phyloP scores from a whole-genome alignment of 2,888 invertebrate species.

The Alcis repandata region DNA sequence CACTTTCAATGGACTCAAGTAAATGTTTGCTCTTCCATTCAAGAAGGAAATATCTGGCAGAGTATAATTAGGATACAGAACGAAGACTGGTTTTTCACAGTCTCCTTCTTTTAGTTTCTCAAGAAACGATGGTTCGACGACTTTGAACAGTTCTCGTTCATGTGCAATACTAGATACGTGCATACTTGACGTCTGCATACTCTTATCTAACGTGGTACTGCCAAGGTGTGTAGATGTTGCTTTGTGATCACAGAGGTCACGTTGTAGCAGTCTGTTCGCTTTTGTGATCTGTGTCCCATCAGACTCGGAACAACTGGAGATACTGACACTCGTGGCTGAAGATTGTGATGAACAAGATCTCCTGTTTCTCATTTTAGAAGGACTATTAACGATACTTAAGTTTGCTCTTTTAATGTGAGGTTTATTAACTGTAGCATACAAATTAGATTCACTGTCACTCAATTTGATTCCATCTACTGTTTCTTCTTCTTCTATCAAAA shows the following conservation, averaged over 20 bases:
- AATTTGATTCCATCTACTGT: conserved; percentile 75
- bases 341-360: conserved; percentile 82
- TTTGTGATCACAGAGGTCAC: conserved; percentile 77
- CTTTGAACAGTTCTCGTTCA: conserved; percentile 85
- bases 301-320: conserved; percentile 85
- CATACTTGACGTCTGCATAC: conserved; percentile 91
- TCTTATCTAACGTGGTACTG: conserved; percentile 88
- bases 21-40: conserved; percentile 88
- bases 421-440: conserved; percentile 83
- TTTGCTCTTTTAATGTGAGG: conserved; percentile 77
- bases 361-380: conserved; percentile 73
- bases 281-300: conserved; percentile 84
- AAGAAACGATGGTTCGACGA: conserved; percentile 90
- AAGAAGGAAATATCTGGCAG: conserved; percentile 96
- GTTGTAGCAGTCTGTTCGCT: conserved; percentile 75
- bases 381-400: conserved; percentile 85
- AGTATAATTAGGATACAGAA: conserved; percentile 96
- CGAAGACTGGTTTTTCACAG: conserved; percentile 92
- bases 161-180: conserved; percentile 69
- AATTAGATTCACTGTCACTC: conserved; percentile 75
- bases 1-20: conserved; percentile 90
- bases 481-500: conserved; percentile 82
- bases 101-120: conserved; percentile 89
- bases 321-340: conserved; percentile 83
- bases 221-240: conserved; percentile 84